phyloP scores from a whole-genome alignment of 1,140 invertebrate species.

The Leptinotarsa texana region DNA sequence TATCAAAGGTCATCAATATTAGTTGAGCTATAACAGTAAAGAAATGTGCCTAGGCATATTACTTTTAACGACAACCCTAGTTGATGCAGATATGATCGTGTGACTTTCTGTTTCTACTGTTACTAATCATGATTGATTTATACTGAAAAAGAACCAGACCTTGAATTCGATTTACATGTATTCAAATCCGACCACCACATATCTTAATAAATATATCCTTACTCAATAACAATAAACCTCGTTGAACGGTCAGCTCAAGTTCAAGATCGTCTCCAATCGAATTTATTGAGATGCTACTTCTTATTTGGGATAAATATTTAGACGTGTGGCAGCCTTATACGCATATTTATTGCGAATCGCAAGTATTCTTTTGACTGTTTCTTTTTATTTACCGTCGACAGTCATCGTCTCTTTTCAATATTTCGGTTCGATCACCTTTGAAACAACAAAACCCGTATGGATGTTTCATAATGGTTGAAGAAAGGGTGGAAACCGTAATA shows the following conservation, averaged over 20 bases:
- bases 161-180: no score
- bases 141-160: no score
- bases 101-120: no score
- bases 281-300: conserved; percentile 3
- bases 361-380: neutral
- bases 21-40: no score
- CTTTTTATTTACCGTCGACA: neutral
- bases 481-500: no score
- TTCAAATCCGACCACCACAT: neutral
- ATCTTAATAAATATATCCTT: neutral
- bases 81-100: no score
- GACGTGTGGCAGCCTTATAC: neutral
- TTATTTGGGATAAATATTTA: conserved; percentile 9
- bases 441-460: neutral
- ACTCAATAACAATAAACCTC: conserved; percentile 3
- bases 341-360: neutral
- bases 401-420: neutral
- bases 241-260: neutral
- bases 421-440: neutral
- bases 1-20: no score
- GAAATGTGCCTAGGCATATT: no score
- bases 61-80: no score
- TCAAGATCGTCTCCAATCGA: neutral
- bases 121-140: no score
- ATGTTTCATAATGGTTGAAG: no score